Evolutionary conservation across 2,113 vertebrate species (phyloP).

Genomic region (Perca flavescens): DNA sequence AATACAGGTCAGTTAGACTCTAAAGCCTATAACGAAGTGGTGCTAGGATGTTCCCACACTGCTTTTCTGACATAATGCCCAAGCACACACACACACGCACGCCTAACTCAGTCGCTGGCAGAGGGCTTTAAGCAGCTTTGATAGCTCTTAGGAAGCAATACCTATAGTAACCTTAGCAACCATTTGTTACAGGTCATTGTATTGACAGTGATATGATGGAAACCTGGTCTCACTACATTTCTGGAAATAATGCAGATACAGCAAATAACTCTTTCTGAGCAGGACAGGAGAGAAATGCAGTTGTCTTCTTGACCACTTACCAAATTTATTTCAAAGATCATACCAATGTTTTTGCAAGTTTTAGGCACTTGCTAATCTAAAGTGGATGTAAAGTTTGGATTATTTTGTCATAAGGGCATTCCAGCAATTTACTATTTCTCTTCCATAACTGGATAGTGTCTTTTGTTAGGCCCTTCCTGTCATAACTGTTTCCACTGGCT

Average conservation of each 20-base stretch:
- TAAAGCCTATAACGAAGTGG: constrained; percentile 73
- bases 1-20: constrained; percentile 30
- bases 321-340: background rate
- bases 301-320: background rate
- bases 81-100: background rate
- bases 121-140: constrained; percentile 51
- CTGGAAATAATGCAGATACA: background rate
- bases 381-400: background rate
- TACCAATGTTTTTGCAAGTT: background rate
- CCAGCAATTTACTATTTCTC: background rate
- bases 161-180: background rate
- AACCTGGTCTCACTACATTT: background rate
- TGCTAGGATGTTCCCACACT: constrained; percentile 78
- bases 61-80: constrained; percentile 62
- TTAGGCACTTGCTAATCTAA: background rate
- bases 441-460: background rate
- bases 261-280: background rate
- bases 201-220: background rate
- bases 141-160: constrained; percentile 10
- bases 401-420: background rate
- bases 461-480: background rate
- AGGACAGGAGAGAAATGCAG: background rate
- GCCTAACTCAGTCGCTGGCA: constrained; percentile 39
- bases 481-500: background rate
- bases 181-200: background rate